Evolutionary conservation across 1,140 invertebrate species (phyloP), one percentile per base, ranked within the genome.

Genomic region (Helicoverpa zea): DNA sequence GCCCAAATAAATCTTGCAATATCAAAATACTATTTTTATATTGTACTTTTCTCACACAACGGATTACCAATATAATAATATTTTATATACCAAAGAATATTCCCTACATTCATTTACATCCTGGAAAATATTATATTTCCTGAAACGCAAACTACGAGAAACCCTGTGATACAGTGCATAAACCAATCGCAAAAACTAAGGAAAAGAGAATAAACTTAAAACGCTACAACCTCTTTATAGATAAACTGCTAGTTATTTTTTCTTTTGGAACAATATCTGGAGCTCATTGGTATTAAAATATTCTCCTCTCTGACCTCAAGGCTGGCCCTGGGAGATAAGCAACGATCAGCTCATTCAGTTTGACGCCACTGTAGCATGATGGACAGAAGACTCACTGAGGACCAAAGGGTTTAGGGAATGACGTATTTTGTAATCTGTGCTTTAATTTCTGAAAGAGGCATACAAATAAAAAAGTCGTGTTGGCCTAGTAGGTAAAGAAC

Each of bases 231-330:
- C 61, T 64, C n/a, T 47, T 16, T 14, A 30, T 14, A 43, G 5
- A 14, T 7, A 51, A 51, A 18, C 16, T 52, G 49, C 66, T 14
- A 70, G 47, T 70, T 51, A 29, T 51, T 70, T 70, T 70, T 70
- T 29, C 49, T 5, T 12, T 13, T 5, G 49, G 14, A 70, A 70
- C 49, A 70, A 70, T 70, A 70, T 29, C 16, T 29, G 18, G 49
- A 66, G n/a, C 47, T 70, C 66, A 70, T 70, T 70, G 49, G 47
- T 70, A 70, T 70, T 70, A 29, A 70, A 70, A 70, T 70, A 70
- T 70, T 70, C 66, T 13, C 49, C 11, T 12, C 52, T 18, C 66
- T 52, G 66, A 70, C 66, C 66, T 70, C 66, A 70, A 16, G 2
- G 30, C 35, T 30, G n/a, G 43, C 66, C 66, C 4, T 29, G 2